phyloP scores from a whole-genome alignment of 92 coral and sea anemone genomes.

The Porites evermanni region DNA sequence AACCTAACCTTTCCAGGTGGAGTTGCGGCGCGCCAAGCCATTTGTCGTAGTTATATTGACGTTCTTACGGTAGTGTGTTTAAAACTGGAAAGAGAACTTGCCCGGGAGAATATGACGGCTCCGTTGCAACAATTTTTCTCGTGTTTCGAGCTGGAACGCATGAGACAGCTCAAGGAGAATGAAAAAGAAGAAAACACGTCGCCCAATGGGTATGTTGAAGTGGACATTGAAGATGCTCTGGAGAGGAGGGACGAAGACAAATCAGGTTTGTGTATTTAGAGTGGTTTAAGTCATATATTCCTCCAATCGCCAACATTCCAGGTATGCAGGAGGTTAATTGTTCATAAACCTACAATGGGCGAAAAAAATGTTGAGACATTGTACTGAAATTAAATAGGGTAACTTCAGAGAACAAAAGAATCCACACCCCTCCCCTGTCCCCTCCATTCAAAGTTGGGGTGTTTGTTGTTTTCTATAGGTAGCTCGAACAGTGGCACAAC shows the following conservation, averaged over 20 bases:
- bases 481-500: too few species aligned
- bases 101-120: constrained; percentile 87
- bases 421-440: too few species aligned
- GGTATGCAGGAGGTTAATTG: too few species aligned
- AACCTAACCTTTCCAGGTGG: constrained; percentile 88
- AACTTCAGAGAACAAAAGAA: too few species aligned
- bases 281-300: background rate
- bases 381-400: too few species aligned
- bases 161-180: constrained; percentile 67
- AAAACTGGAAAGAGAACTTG: constrained; percentile 89
- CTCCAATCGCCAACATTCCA: too few species aligned
- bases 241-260: constrained; percentile 16
- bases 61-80: constrained; percentile 81
- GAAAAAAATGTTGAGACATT: too few species aligned
- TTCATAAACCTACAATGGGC: background rate
- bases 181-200: constrained; percentile 49
- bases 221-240: constrained; percentile 15
- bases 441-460: too few species aligned
- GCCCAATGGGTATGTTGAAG: constrained; percentile 16
- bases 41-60: constrained; percentile 89
- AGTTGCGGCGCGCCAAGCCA: constrained; percentile 85
- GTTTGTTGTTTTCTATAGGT: too few species aligned
- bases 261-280: constrained; percentile 22
- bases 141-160: constrained; percentile 83
- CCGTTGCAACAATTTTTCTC: constrained; percentile 91